Evolutionary conservation across 2,888 invertebrate genomes (phyloP), one percentile per base, ranked within the genome.

Genomic region (Pedicia rivosa): DNA sequence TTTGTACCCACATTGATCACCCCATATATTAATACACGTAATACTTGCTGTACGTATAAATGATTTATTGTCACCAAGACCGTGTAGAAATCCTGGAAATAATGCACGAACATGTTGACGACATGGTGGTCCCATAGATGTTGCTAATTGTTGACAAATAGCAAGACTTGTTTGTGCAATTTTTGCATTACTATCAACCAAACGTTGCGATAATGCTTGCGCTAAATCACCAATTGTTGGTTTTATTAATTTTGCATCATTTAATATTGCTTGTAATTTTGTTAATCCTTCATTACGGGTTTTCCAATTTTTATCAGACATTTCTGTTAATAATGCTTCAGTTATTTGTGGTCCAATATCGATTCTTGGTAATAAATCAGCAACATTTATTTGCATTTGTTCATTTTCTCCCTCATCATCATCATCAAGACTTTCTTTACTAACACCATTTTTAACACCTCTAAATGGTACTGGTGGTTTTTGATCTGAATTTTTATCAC

Each of bases 231-330:
- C 91, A 27, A 95, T 67, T 12, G 76, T 74, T 0, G 83, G 64
- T 48, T 83, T 86, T 43, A 95, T 84, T 7, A 82, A 73, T 46
- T 82, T 78, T 0, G 83, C 78, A 36, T 78, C 83, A 22, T 45
- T 52, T 15, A 62, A 48, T 10, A 62, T 53, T 24, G 44, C 42
- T 48, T 62, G 62, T 15, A 62, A 40, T 43, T 56, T 67, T 33
- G 59, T 64, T 2, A 67, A 50, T 3, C 67, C 64, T 48, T 67
- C 67, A 43, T 65, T 67, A 29, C 67, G 62, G 1, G 63, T 60
- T 68, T 94, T 94, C 94, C 94, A 95, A 61, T 87, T 87, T 59
- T 87, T 90, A 57, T 91, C 88, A 15, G 73, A 68, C 46, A 91
- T 67, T 58, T 92, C 87, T 6, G 70, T 74, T 3, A 92, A 60